Evolutionary conservation across 1,140 invertebrate species (phyloP), one percentile per base, ranked within the genome.

Genomic region (Holotrichia oblita): DNA sequence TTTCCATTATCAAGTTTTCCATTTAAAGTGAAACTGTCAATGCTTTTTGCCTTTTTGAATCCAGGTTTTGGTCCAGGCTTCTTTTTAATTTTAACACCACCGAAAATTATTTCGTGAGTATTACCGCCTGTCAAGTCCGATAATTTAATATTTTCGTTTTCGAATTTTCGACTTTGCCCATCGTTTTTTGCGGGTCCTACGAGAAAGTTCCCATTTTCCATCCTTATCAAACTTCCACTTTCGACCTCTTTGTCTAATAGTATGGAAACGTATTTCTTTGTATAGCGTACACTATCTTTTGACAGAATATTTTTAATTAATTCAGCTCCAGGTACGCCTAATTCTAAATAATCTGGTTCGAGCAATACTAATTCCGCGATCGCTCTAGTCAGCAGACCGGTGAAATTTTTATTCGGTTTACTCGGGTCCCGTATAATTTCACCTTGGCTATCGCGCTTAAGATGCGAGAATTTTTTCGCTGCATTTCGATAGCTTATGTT

Each of bases 401-500:
- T 86, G 42, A 87, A 88, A 79, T 87, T 86, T 80, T 83, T 84
- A 78, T 80, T 82, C n/a, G 20, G 78, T 79, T 79, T 77, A 17
- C 17, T 73, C 17, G 20, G 6, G 12, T 41, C 61, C 12, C 40
- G 44, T 34, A 64, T 27, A 40, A 41, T n/a, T 73, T 87, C 64
- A 84, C 84, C 79, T 87, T 89, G 81, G 87, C 89, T 80, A 80
- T 90, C 89, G 24, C 89, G 85, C 77, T 89, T 88, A 7, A 89
- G 83, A 34, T 88, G 86, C 40, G 84, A 82, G 80, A 90, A 89
- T 89, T 92, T 93, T 87, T 93, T 93, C n/a, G 91, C 91, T 8
- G 94, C 94, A 87, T 95, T 95, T 81, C 95, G 89, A 83, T 96
- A 96, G 86, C 93, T 95, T 69, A 92, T 93, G 87, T 91, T 94